Base-by-base conservation (phyloP, 1,140 invertebrate genomes). In the Pygmarrhopalites habei region DNA sequence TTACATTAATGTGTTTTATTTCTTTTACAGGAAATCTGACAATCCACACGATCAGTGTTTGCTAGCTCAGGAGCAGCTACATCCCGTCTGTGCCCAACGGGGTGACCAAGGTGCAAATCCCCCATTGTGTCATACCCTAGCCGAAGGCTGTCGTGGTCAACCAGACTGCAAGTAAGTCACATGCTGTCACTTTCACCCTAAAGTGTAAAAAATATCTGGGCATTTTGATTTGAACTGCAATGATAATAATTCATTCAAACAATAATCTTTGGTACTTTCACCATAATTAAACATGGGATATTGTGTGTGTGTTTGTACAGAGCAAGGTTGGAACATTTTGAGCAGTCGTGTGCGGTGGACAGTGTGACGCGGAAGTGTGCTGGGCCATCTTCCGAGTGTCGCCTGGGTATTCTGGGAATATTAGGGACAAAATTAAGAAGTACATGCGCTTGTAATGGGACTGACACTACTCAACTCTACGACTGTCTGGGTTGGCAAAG, bases 401-500 rank as follows among this genome's bases (percentile, higher is more conserved):
- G 90, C 46, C 81, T 83, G 47, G 88, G 89, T 15, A 86, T 92
- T 76, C 78, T 92, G 57, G 88, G 87, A 4, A 90, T 92, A 66
- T 79, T 93, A 17, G 90, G 90, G 10, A 92, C 90, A 3, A 86
- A 89, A 73, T 78, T 93, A 21, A 79, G 89, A 65, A 87, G 86
- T 1, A 86, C 85, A 43, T 93, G 90, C 73, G 87, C 85, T 32
- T 93, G 90, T 74, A 86, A 89, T 65, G 87, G 87, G 3, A 86
- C 85, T 0, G 89, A 92, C 74, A 82, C 87, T 70, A 82, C 84
- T 15, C 86, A 90, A 72, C 76, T 91, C 0, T 89, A 90, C 74
- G 87, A 90, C 63, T 93, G 90, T 70, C 78, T 92, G 2, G 90
- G 89, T 43, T 93, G 90, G 90, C 88, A 92, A 70, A 76, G 89